Evolutionary conservation across 2,797 vertebrate species (phyloP).

Genomic region (Periophthalmus magnuspinnatus): DNA sequence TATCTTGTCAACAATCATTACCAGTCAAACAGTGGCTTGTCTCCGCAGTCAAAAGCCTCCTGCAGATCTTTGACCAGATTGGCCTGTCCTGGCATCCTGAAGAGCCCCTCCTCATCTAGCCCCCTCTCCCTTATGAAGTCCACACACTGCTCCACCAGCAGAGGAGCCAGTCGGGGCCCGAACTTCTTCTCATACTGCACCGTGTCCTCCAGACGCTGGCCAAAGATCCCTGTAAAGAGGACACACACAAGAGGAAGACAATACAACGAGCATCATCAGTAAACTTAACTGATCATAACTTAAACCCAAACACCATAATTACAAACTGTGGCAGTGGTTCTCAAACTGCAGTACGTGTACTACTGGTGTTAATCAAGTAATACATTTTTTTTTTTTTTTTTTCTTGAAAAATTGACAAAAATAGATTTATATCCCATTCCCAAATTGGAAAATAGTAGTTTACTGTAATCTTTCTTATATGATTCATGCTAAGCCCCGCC

Average conservation of each 20-base stretch:
- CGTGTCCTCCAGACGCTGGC: slow-evolving; percentile 91
- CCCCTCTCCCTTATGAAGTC: slow-evolving; percentile 92
- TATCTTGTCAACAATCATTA: slow-evolving; percentile 32
- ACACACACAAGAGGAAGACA: slow-evolving; percentile 1
- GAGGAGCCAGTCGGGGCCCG: slow-evolving; percentile 84
- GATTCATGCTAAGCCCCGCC: too few species aligned
- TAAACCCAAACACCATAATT: too few species aligned
- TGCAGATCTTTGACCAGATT: slow-evolving; percentile 94
- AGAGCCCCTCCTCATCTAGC: slow-evolving; percentile 91
- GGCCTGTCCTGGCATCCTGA: slow-evolving; percentile 94
- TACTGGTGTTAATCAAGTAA: too few species aligned
- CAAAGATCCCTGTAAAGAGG: slow-evolving; percentile 85
- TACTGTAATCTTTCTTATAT: too few species aligned
- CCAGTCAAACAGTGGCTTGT: slow-evolving; percentile 95
- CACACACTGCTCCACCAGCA: slow-evolving; percentile 95
- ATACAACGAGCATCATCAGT: too few species aligned
- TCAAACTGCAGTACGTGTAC: too few species aligned
- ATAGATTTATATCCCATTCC: too few species aligned
- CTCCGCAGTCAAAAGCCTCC: slow-evolving; percentile 95
- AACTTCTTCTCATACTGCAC: slow-evolving; percentile 87
- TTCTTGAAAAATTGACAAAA: too few species aligned
- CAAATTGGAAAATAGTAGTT: too few species aligned
- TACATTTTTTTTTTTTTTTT: too few species aligned
- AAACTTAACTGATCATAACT: too few species aligned
- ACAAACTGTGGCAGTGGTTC: too few species aligned